Percentiles rank a stretch among this genome's conserved stretches.
These are phyloP conservation scores for Sander lucioperca DNA, from an alignment of 2,113 vertebrate genomes.

Conservation along the genomic window DNA sequence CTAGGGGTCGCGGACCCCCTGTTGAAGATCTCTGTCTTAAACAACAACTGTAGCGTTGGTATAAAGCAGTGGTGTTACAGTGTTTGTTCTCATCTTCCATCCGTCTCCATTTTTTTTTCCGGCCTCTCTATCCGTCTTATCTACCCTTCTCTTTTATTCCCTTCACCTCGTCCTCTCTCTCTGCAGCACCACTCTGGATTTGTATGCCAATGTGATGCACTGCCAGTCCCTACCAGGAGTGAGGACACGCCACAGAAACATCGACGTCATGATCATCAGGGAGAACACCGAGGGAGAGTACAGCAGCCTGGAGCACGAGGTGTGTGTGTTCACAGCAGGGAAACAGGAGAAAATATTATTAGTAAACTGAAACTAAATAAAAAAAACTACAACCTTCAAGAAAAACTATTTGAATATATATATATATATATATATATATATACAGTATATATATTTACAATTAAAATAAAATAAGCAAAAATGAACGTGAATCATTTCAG, in stretches of 20 bases:
- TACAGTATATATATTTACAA: no score
- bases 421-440: no score
- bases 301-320: conserved; percentile 91
- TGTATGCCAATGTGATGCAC: conserved; percentile 90
- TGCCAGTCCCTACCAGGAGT: conserved; percentile 88
- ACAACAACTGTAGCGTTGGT: not conserved
- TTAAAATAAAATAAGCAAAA: no score
- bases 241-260: conserved; percentile 84
- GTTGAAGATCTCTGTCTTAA: no score
- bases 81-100: not conserved
- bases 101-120: not conserved
- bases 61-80: not conserved
- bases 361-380: no score
- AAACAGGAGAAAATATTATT: no score
- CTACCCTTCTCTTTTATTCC: no score
- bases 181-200: conserved; percentile 87
- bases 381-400: no score
- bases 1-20: no score
- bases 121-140: not conserved
- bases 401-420: no score
- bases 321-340: conserved; percentile 44
- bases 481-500: no score
- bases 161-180: not conserved
- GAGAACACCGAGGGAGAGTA: conserved; percentile 92
- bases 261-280: conserved; percentile 89